Evolutionary conservation across 2,797 vertebrate genomes (phyloP), one percentile per base, ranked within the genome.

Genomic region (Streptopelia turtur): DNA sequence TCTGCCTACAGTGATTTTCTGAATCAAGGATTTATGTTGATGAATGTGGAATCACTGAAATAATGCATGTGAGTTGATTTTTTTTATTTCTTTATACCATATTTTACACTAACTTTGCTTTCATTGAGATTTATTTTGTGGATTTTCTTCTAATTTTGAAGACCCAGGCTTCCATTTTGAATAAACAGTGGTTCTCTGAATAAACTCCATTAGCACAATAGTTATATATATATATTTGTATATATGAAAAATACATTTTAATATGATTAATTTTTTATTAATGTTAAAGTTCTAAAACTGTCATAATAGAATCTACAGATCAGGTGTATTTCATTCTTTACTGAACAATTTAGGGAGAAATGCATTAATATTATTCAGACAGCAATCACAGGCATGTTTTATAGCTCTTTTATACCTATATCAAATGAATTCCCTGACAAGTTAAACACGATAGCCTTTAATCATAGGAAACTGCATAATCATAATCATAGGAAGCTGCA

Each of bases 371-470:
- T 96, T 95, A 95, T 96, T 96, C 94, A 93, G 87, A 91, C 97
- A 81, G 87, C 91, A 97, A 96, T 96, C 96, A 87, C 52, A 90
- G 41, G 33, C 84, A 79, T 90, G 69, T 72, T 96, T 97, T 96
- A 96, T 75, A 87, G 95, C 89, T 95, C 97, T 95, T 97, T 97
- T 97, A 96, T 96, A 96, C 94, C 43, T 28, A 91, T 97, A 97
- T 97, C 93, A 97, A 95, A 97, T 90, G 95, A 97, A 97, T 97
- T 96, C 90, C 84, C 55, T 97, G 95, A 96, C 96, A 97, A 96
- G 81, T 94, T 95, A 93, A 96, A 97, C 94, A 96, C 8, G 25
- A 70, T 94, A 94, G 95, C 94, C 96, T 97, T 98, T 97, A 97
- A 98, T 98, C 97, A 97, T 92, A 74, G 96, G 74, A 96, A 96